These are phyloP conservation scores for Cochlearius cochlearius DNA, from an alignment of 2,113 vertebrate genomes.

Conservation along the genomic window DNA sequence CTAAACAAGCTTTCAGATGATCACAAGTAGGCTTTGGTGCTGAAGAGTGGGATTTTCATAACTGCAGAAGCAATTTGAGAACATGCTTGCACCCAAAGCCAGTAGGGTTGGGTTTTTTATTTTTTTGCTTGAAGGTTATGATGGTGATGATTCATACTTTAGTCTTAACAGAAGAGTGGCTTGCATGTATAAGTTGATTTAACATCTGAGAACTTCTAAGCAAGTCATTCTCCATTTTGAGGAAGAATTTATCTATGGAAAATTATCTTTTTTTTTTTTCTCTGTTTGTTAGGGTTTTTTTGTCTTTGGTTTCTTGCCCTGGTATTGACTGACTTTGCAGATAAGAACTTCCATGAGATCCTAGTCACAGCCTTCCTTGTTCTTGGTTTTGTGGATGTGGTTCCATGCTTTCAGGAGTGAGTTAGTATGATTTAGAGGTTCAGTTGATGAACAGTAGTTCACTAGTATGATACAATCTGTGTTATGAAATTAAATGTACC, in stretches of 20 bases:
- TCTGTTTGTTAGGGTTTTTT: background rate
- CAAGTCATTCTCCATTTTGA: background rate
- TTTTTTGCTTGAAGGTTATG: background rate
- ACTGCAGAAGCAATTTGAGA: slow-evolving; percentile 20
- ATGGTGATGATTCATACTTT: slow-evolving; percentile 27
- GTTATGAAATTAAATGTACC: background rate
- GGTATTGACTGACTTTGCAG: background rate
- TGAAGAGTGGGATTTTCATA: slow-evolving; percentile 31
- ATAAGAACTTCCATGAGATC: background rate
- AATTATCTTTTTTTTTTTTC: background rate
- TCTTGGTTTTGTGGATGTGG: background rate
- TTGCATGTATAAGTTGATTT: background rate
- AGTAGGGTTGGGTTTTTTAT: background rate
- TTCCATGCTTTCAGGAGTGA: background rate
- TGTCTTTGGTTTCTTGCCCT: background rate
- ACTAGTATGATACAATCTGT: background rate
- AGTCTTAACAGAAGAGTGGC: background rate
- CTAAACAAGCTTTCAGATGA: slow-evolving; percentile 39
- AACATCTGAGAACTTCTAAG: background rate
- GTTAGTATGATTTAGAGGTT: background rate
- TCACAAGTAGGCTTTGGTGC: slow-evolving; percentile 12
- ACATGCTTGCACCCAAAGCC: slow-evolving; percentile 19
- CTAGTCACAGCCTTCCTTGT: background rate
- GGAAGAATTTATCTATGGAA: background rate
- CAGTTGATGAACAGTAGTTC: background rate